Conservation (phyloP, 2,113 vertebrate species). For the Leucopsar rothschildi region DNA sequence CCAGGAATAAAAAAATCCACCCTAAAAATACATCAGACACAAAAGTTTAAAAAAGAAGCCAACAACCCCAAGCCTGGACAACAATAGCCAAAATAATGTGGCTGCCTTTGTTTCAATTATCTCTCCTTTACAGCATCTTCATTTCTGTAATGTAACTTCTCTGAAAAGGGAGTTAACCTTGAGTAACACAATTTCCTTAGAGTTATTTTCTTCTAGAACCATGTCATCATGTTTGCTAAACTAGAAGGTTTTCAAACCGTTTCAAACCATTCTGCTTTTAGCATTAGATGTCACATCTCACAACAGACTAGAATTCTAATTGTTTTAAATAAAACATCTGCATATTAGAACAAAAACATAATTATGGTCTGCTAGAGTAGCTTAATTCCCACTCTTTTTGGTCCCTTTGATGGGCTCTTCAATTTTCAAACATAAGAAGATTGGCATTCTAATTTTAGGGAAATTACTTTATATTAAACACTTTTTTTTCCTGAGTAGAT, state of each 20-base stretch:
- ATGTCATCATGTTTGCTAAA: neutral
- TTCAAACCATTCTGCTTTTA: neutral
- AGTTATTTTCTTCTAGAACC: neutral
- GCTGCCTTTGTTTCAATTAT: neutral
- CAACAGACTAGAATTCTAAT: neutral
- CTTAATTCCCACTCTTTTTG: neutral
- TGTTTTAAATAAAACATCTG: neutral
- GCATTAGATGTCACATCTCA: neutral
- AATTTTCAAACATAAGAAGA: neutral
- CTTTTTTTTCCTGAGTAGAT: neutral
- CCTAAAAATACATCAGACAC: constrained; percentile 72
- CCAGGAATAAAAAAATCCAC: constrained; percentile 94
- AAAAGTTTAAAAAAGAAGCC: neutral
- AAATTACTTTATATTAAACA: neutral
- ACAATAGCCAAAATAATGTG: neutral
- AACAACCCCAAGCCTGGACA: neutral
- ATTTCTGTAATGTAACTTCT: neutral
- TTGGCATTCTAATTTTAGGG: neutral
- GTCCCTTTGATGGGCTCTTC: neutral
- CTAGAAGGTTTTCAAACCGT: neutral
- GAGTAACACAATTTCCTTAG: neutral
- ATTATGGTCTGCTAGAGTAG: neutral
- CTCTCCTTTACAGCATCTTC: neutral
- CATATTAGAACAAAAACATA: neutral
- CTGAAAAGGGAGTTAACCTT: neutral